A percentile compares a stretch with the other conserved stretches of the same genome.
These are phyloP conservation scores for Grallaria varia DNA, from an alignment of 2,113 vertebrate species.

Conservation along the genomic window DNA sequence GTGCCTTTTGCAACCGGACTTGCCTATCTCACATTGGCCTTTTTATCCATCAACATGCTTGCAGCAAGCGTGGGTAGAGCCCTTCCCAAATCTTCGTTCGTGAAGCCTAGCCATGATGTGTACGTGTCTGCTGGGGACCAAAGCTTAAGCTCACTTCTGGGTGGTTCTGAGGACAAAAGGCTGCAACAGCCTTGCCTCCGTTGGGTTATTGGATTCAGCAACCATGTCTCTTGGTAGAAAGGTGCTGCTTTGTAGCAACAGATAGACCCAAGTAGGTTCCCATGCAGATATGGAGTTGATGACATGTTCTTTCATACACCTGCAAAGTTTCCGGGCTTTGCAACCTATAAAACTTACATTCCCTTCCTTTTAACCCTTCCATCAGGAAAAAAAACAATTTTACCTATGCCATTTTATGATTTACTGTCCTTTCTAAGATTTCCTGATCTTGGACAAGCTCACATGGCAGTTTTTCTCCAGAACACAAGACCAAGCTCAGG, in stretches of 20 bases:
- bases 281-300: neutral
- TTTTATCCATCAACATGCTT: too few species aligned
- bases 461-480: neutral
- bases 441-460: neutral
- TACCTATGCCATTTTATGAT: neutral
- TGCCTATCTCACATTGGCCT: too few species aligned
- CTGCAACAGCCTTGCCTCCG: fast-evolving
- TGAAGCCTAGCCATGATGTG: too few species aligned
- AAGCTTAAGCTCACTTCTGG: neutral
- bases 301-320: neutral
- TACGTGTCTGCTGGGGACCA: neutral
- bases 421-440: neutral
- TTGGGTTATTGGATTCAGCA: neutral
- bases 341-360: neutral
- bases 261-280: neutral
- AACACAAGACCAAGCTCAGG: neutral
- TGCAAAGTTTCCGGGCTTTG: neutral
- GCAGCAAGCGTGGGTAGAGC: too few species aligned
- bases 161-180: neutral
- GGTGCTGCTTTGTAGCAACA: neutral
- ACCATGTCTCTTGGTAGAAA: neutral
- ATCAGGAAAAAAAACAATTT: neutral
- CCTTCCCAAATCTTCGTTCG: too few species aligned
- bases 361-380: neutral
- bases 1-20: too few species aligned